Conservation (phyloP, 2,888 invertebrate species). For the Coenonympha arcania region DNA sequence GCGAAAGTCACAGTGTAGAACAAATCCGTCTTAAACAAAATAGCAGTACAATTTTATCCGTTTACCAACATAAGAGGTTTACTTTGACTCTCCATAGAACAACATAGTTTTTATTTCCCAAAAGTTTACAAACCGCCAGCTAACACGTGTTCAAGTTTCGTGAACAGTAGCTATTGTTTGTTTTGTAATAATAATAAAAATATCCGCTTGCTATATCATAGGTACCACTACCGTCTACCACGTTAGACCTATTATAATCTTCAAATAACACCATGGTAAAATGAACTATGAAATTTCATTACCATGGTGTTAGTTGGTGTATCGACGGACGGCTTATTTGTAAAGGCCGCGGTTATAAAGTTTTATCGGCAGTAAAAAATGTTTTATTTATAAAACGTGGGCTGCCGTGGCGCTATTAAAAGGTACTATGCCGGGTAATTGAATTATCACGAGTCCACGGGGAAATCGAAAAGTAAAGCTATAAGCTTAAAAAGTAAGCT, state of each 20-base stretch:
- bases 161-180: slow-evolving; percentile 18
- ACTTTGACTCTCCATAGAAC: no score
- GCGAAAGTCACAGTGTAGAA: no score
- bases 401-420: slow-evolving; percentile 8
- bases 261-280: slow-evolving; percentile 5
- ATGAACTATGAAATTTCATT: slow-evolving; percentile 20
- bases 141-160: slow-evolving; percentile 7
- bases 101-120: not conserved
- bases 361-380: slow-evolving; percentile 8
- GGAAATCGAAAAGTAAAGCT: not conserved
- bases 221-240: no score
- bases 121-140: not conserved
- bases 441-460: not conserved
- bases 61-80: no score
- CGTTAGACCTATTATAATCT: not conserved
- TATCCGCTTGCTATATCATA: slow-evolving; percentile 6
- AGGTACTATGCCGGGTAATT: not conserved
- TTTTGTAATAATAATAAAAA: slow-evolving; percentile 12
- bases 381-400: slow-evolving; percentile 10
- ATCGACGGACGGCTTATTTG: not conserved
- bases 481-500: no score
- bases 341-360: slow-evolving; percentile 4
- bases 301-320: slow-evolving; percentile 4
- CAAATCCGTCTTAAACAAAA: no score
- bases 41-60: no score